Percentiles rank a stretch among this genome's conserved stretches.
These are phyloP conservation scores for Hycleus phaleratus DNA, from an alignment of 1,140 invertebrate species.

Conservation along the genomic window DNA sequence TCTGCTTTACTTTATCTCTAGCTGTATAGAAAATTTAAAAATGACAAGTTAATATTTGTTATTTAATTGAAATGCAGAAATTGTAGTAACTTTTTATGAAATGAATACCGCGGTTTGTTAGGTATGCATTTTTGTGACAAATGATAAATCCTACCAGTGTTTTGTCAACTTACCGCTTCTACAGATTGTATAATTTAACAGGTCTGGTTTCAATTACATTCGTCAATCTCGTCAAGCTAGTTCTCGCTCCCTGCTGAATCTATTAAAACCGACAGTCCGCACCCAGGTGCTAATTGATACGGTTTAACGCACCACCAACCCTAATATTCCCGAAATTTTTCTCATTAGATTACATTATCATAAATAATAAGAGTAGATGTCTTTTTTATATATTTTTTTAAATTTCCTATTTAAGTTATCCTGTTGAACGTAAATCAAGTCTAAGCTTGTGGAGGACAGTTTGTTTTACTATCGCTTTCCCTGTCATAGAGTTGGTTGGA, in stretches of 20 bases:
- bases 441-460: slow-evolving; percentile 11
- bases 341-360: no score
- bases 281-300: slow-evolving; percentile 12
- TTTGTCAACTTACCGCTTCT: slow-evolving; percentile 29
- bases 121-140: slow-evolving; percentile 38
- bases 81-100: slow-evolving; percentile 26
- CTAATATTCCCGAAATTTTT: no score
- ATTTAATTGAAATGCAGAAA: slow-evolving; percentile 35
- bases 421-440: slow-evolving; percentile 7
- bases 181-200: slow-evolving; percentile 23
- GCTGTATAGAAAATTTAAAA: not conserved
- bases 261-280: slow-evolving; percentile 7
- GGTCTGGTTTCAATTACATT: slow-evolving; percentile 30
- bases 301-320: slow-evolving; percentile 2
- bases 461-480: slow-evolving; percentile 14
- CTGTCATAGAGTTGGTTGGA: slow-evolving; percentile 13
- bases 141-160: slow-evolving; percentile 31
- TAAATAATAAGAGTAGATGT: no score
- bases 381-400: no score
- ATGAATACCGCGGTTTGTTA: slow-evolving; percentile 33
- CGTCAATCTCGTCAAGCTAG: slow-evolving; percentile 18
- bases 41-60: slow-evolving; percentile 32
- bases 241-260: slow-evolving; percentile 16
- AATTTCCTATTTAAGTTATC: not conserved
- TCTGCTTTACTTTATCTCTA: no score